phyloP scores from a whole-genome alignment of 2,888 invertebrate genomes.

The Drosophila pseudotakahashii region DNA sequence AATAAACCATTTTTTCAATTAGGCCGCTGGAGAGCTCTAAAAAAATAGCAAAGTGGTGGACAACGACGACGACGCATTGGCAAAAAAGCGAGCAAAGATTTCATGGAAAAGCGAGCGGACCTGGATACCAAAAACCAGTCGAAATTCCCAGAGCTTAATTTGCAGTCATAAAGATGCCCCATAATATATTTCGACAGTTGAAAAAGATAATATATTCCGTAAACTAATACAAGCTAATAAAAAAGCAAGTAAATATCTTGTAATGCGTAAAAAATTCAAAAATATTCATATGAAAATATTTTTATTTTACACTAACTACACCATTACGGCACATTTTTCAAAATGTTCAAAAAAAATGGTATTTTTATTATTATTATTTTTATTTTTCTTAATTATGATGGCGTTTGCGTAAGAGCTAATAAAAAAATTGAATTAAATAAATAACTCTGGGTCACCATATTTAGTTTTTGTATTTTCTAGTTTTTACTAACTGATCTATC shows the following conservation, averaged over 20 bases:
- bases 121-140: constrained; percentile 49
- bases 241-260: background rate
- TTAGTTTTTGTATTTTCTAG: too few relatives aligned
- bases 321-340: too few relatives aligned
- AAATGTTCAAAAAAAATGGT: too few relatives aligned
- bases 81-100: constrained; percentile 55
- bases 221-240: background rate
- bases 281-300: too few relatives aligned
- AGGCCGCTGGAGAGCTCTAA: constrained; percentile 41
- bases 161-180: background rate
- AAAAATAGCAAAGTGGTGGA: constrained; percentile 25
- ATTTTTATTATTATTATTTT: too few relatives aligned
- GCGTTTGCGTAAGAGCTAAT: too few relatives aligned
- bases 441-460: too few relatives aligned
- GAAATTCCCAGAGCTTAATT: background rate
- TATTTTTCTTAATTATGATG: too few relatives aligned
- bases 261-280: too few relatives aligned
- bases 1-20: constrained; percentile 77
- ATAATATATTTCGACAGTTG: background rate
- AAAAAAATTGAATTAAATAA: too few relatives aligned
- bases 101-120: constrained; percentile 55
- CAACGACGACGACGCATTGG: constrained; percentile 46
- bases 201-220: background rate
- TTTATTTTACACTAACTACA: too few relatives aligned
- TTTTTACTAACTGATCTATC: background rate